A percentile compares a stretch with the other conserved stretches of the same genome.
phyloP scores from a whole-genome alignment of 2,888 invertebrate species.

The Lasioglossum pauxillum region DNA sequence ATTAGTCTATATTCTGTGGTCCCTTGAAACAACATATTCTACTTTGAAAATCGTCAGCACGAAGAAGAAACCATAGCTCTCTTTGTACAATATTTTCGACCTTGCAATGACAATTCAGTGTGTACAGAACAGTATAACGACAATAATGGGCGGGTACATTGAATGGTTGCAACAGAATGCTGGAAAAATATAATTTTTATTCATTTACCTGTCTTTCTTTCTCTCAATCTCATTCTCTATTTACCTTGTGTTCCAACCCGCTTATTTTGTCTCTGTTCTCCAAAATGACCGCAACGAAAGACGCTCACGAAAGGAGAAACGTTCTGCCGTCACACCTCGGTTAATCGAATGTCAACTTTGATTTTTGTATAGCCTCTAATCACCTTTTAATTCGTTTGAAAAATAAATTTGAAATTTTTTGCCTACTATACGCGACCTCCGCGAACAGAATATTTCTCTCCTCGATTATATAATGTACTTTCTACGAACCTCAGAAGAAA shows the following conservation, averaged over 20 bases:
- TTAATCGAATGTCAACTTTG: not conserved
- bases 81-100: conserved; percentile 29
- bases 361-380: not conserved
- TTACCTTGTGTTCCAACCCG: conserved; percentile 42
- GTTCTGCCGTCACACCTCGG: conserved; percentile 46
- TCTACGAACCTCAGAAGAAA: conserved; percentile 51
- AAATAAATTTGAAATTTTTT: conserved; percentile 17
- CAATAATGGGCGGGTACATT: conserved; percentile 56
- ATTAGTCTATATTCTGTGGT: conserved; percentile 61
- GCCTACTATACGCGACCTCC: not conserved
- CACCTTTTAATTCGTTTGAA: not conserved
- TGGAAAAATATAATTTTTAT: conserved; percentile 80
- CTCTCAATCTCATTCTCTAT: conserved; percentile 27
- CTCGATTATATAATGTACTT: conserved; percentile 48
- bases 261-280: not conserved
- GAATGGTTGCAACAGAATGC: conserved; percentile 69
- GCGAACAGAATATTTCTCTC: conserved; percentile 64
- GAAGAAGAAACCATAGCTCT: conserved; percentile 16
- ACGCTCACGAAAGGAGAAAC: conserved; percentile 51
- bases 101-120: conserved; percentile 35
- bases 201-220: conserved; percentile 63
- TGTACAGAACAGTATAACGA: conserved; percentile 41
- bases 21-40: conserved; percentile 54
- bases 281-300: conserved; percentile 1
- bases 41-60: conserved; percentile 15